Evolutionary conservation across 1,140 invertebrate species (phyloP).

Genomic region (Ips typographus): DNA sequence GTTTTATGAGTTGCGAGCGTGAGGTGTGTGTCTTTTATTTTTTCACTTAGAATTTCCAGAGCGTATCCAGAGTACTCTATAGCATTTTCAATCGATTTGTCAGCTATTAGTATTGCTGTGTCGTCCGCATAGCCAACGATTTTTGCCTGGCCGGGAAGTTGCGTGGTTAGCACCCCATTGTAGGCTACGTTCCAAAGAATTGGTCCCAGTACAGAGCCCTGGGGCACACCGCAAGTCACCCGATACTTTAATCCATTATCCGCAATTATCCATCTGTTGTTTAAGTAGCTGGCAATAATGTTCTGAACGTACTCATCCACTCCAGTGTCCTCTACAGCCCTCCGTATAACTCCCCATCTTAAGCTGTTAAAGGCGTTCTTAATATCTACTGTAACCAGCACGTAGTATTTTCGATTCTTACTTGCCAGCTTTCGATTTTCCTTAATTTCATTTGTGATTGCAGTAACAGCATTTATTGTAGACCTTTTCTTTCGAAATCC

Average conservation of each 20-base stretch:
- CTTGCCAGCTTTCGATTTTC: neutral
- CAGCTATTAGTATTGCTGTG: neutral
- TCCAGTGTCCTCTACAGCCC: neutral
- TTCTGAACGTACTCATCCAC: neutral
- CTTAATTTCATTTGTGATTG: neutral
- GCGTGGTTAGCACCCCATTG: too few relatives aligned
- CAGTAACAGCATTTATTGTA: conserved; percentile 14
- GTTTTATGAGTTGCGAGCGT: conserved; percentile 21
- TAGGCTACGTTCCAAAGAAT: too few relatives aligned
- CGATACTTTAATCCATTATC: too few relatives aligned
- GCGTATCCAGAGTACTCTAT: neutral
- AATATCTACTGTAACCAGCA: conserved; percentile 20
- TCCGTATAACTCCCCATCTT: conserved; percentile 17
- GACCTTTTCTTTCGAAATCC: conserved; percentile 20
- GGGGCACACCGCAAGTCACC: too few relatives aligned
- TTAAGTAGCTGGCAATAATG: neutral
- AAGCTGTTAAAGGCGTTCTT: conserved; percentile 31
- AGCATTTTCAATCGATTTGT: neutral
- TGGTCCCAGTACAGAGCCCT: too few relatives aligned
- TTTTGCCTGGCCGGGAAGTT: too few relatives aligned
- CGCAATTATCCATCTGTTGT: too few relatives aligned
- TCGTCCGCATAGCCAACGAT: too few relatives aligned
- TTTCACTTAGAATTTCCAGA: neutral
- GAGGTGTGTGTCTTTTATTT: conserved; percentile 10
- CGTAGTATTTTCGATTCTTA: neutral